Base-by-base conservation (phyloP, 2,113 vertebrate genomes). In the Erinaceus europaeus region DNA sequence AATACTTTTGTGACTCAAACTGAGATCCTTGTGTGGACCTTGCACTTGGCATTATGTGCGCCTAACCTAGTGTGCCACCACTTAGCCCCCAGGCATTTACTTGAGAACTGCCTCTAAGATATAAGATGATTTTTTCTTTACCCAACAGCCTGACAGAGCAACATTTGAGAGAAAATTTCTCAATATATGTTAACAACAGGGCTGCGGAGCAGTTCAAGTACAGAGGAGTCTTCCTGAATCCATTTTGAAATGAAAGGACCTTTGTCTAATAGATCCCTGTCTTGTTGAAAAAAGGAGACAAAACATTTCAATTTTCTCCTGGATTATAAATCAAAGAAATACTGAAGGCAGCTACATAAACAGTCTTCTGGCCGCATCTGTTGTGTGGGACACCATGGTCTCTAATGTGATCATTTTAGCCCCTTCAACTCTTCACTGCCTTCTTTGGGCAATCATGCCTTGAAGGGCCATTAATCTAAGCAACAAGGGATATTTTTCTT, bases 381-480 rank as follows among this genome's bases (percentile, higher is more conserved):
- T 15, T 42, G 50, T 57, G 20, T 38, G 62, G 25, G 46, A 84
- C 21, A 50, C 69, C 75, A 32, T 27, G 90, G 44, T 80, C 62
- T 79, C 90, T 83, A 91, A 84, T 55, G 88, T 15, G 46, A 13
- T 77, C 69, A 53, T 36, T 61, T 84, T 55, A 91, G 34, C 84
- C 92, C 77, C 6, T 13, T 91, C 86, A 72, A 87, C 86, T 88
- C 68, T 72, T 34, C 29, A 67, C 84, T 84, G 90, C 91, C 93
- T 88, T 86, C 83, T 92, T 82, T 89, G 91, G 91, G 89, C 93
- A 95, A 94, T 93, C 93, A 96, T 65, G 78, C 91, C 92, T 86
- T 80, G 57, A 88, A 72, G 40, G 42, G 88, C 62, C 94, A 94
- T 93, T 91, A 88, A 94, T 94, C 92, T 94, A 91, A 82, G 67